Base-by-base conservation (phyloP, 2,797 vertebrate genomes). In the Gastrophryne carolinensis region DNA sequence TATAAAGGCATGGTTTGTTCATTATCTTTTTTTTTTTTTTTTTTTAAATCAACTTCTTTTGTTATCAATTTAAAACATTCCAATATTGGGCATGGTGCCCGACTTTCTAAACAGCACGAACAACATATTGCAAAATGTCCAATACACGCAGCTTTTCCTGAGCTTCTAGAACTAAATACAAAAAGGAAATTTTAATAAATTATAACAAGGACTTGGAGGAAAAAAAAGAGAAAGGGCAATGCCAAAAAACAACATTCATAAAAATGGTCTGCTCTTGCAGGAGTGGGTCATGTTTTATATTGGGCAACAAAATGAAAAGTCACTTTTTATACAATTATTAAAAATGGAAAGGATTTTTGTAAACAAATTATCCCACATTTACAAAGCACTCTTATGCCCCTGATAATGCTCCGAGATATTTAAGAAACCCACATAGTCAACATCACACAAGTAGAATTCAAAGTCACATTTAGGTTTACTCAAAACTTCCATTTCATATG, bases 381-480 rank as follows among this genome's bases (percentile, higher is more conserved):
- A 58, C 23, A 70, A 57, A 26, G 34, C 47, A 73, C 39, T 73
- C 34, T 44, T 80, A 86, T 85, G 88, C 90, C 87, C 89, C 87
- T 88, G 88, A 89, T 90, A 86, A 87, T 80, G 86, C 75, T 74
- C 82, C 65, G 67, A 82, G 84, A 86, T 84, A 52, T 75, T 81
- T 89, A 81, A 85, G 86, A 85, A 89, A 87, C 84, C 85, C 82
- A 90, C 86, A 88, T 88, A 90, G 86, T 85, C 80, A 78, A 83
- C 58, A 89, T 32, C 60, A 90, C 81, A 87, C 80, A 86, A 80
- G 86, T 94, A 93, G 94, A 89, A 89, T 92, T 90, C 87, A 94
- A 90, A 87, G 94, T 95, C 93, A 97, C 94, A 94, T 92, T 96
- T 94, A 98, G 94, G 97, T 96, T 96, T 95, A 97, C 93, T 90